A percentile compares a stretch with the other conserved stretches of the same genome.
Evolutionary conservation across 2,888 invertebrate species (phyloP).

Genomic region (Monochamus alternatus): DNA sequence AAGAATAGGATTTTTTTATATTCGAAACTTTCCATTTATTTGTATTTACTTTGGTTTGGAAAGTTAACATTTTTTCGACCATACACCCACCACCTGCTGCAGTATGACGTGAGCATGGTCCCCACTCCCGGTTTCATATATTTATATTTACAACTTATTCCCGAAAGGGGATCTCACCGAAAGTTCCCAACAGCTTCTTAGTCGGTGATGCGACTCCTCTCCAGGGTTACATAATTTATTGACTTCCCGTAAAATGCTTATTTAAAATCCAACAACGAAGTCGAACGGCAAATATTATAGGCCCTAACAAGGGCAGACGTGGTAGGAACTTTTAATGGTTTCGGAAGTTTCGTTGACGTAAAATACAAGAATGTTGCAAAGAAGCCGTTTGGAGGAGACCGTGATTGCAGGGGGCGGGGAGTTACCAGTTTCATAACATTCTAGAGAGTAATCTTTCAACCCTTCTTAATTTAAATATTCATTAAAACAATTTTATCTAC

Average conservation of each 20-base stretch:
- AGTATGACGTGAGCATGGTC: neutral
- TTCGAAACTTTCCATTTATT: too few relatives aligned
- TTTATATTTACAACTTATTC: neutral
- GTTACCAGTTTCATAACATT: too few relatives aligned
- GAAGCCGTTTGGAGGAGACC: neutral
- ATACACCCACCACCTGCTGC: neutral
- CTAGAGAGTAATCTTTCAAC: too few relatives aligned
- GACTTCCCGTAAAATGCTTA: constrained; percentile 9
- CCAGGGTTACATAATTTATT: constrained; percentile 20
- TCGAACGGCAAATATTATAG: constrained; percentile 22
- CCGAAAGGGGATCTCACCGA: neutral
- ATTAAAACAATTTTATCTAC: too few relatives aligned
- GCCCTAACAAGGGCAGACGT: neutral
- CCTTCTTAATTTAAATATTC: too few relatives aligned
- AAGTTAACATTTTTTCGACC: neutral
- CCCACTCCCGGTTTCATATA: neutral
- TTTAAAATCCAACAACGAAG: constrained; percentile 26
- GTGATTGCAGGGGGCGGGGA: too few relatives aligned
- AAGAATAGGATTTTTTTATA: too few relatives aligned
- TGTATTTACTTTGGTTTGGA: too few relatives aligned
- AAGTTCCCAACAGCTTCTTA: neutral
- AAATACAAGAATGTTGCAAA: neutral
- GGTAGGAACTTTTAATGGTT: constrained; percentile 9
- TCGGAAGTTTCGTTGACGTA: neutral
- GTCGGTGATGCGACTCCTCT: neutral